Conservation (phyloP, 1,140 invertebrate genomes). For the Drosophila erecta region DNA sequence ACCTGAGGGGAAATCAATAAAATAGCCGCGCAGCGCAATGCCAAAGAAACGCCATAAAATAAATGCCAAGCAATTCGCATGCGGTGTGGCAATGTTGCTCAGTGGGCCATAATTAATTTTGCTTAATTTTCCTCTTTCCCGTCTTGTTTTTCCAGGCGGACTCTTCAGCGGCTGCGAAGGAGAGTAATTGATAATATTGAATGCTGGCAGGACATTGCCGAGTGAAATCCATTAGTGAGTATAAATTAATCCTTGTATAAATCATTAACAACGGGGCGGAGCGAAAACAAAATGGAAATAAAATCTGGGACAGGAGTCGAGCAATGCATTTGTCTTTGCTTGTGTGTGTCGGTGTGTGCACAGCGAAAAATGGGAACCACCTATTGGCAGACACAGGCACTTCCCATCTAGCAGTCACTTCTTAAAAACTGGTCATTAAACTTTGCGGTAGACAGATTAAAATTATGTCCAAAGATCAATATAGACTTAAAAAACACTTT, state of each 20-base stretch:
- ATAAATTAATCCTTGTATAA: conserved; percentile 81
- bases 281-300: conserved; percentile 17
- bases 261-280: conserved; percentile 57
- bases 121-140: conserved; percentile 45
- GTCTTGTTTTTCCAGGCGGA: conserved; percentile 14
- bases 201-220: conserved; percentile 53
- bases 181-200: conserved; percentile 79
- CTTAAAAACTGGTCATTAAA: too few relatives aligned
- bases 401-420: too few relatives aligned
- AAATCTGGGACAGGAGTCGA: conserved; percentile 39
- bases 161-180: conserved; percentile 20
- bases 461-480: too few relatives aligned
- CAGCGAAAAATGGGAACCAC: background rate
- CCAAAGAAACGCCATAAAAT: conserved; percentile 33
- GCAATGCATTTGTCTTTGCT: conserved; percentile 28
- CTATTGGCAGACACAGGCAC: too few relatives aligned
- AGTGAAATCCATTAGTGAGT: conserved; percentile 80
- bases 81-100: conserved; percentile 53
- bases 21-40: conserved; percentile 20
- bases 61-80: conserved; percentile 48
- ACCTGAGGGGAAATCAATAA: conserved; percentile 17
- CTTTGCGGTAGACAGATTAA: too few relatives aligned
- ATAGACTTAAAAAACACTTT: too few relatives aligned
- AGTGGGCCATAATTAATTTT: conserved; percentile 72
- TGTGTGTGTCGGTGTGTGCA: background rate